A percentile compares a stretch with the other conserved stretches of the same genome.
phyloP scores from a whole-genome alignment of 2,113 vertebrate species.

The Talpa occidentalis region DNA sequence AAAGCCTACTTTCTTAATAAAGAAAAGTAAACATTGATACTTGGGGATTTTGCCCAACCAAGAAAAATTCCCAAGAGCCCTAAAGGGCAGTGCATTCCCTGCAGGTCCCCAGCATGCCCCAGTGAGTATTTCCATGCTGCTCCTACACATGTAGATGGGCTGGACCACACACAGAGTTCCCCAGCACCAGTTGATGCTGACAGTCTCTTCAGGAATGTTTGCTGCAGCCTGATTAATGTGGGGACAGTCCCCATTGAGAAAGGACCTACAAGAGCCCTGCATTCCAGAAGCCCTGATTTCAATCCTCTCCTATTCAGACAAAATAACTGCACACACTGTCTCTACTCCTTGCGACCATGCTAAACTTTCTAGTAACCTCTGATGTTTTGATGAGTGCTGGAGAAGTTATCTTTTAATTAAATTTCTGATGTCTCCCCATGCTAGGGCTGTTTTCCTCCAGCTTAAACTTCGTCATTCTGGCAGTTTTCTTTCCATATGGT shows the following conservation, averaged over 20 bases:
- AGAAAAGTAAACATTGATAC: background rate
- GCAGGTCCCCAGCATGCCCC: background rate
- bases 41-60: background rate
- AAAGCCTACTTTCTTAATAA: slow-evolving; percentile 57
- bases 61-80: background rate
- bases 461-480: background rate
- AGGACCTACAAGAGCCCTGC: accelerated
- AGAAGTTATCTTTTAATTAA: background rate
- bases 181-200: background rate
- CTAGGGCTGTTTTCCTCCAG: background rate
- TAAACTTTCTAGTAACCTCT: background rate
- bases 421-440: background rate
- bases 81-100: accelerated
- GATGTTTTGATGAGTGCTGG: background rate
- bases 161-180: background rate
- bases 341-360: background rate
- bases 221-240: background rate
- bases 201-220: background rate
- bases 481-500: background rate
- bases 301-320: background rate
- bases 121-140: background rate
- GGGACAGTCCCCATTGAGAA: background rate
- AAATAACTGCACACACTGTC: background rate
- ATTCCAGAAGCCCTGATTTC: background rate
- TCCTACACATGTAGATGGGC: background rate